These are phyloP conservation scores for Proterorhinus semilunaris DNA, from an alignment of 2,113 vertebrate species.

Conservation along the genomic window DNA sequence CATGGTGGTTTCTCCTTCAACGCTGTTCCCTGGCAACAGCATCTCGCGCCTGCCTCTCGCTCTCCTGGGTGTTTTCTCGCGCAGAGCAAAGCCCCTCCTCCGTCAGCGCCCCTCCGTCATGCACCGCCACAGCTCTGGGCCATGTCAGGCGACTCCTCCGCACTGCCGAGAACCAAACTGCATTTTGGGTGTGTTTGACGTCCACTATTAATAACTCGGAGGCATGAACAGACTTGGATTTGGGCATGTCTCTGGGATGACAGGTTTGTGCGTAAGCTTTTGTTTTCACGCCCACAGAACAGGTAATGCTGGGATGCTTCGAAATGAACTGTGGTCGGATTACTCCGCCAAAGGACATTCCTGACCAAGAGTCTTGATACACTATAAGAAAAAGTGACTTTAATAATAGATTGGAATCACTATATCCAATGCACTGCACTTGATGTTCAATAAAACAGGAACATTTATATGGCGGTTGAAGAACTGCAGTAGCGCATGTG, in stretches of 20 bases:
- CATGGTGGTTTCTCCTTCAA: constrained; percentile 28
- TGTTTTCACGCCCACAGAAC: constrained; percentile 7
- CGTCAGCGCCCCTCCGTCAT: constrained; percentile 11
- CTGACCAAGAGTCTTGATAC: not conserved
- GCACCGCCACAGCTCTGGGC: constrained; percentile 43
- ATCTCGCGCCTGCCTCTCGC: constrained; percentile 49
- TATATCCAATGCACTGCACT: not conserved
- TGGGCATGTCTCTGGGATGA: not conserved
- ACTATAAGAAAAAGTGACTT: not conserved
- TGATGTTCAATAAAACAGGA: constrained; percentile 6
- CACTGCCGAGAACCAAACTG: constrained; percentile 18
- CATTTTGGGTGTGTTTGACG: constrained; percentile 28
- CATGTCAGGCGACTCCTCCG: constrained; percentile 43
- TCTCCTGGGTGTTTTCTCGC: constrained; percentile 31
- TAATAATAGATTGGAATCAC: not conserved
- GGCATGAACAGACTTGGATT: constrained; percentile 23
- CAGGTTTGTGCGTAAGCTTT: not conserved
- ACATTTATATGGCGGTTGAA: not conserved
- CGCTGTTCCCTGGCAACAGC: constrained; percentile 78
- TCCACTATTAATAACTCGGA: constrained; percentile 25
- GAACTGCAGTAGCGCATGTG: not conserved
- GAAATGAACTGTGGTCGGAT: not conserved
- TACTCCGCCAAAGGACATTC: not conserved
- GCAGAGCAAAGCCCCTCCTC: constrained; percentile 47
- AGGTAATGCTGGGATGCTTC: not conserved